These are phyloP conservation scores for Tragopan temminckii DNA, from an alignment of 2,797 vertebrate species.

Conservation along the genomic window DNA sequence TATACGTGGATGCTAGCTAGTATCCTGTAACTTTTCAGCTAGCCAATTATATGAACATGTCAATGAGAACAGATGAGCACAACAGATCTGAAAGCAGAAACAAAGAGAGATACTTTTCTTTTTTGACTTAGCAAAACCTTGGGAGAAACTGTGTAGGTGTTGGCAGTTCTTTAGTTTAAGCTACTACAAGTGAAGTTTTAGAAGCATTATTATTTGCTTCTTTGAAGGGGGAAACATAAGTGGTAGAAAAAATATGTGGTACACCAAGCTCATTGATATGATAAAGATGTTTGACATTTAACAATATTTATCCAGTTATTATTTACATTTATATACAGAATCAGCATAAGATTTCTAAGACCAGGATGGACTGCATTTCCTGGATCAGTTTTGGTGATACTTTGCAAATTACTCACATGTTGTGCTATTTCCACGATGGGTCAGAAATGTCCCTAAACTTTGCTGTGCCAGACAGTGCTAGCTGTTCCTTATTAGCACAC, in stretches of 20 bases:
- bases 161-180: background rate
- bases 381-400: background rate
- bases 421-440: background rate
- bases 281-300: background rate
- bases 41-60: constrained; percentile 9
- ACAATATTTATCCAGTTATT: background rate
- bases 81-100: background rate
- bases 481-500: background rate
- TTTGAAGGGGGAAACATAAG: background rate
- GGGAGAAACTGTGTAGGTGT: background rate
- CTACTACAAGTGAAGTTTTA: background rate
- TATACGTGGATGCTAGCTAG: background rate
- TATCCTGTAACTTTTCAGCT: constrained; percentile 31
- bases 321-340: background rate
- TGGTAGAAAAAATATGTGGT: background rate
- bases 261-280: background rate
- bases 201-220: background rate
- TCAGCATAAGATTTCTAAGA: background rate
- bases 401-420: background rate
- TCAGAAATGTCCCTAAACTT: background rate
- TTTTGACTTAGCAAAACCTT: background rate
- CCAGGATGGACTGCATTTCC: background rate
- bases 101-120: background rate
- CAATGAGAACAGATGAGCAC: background rate
- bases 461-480: background rate